Evolutionary conservation across 1,140 invertebrate genomes (phyloP).

Genomic region (Drosophila arizonae): DNA sequence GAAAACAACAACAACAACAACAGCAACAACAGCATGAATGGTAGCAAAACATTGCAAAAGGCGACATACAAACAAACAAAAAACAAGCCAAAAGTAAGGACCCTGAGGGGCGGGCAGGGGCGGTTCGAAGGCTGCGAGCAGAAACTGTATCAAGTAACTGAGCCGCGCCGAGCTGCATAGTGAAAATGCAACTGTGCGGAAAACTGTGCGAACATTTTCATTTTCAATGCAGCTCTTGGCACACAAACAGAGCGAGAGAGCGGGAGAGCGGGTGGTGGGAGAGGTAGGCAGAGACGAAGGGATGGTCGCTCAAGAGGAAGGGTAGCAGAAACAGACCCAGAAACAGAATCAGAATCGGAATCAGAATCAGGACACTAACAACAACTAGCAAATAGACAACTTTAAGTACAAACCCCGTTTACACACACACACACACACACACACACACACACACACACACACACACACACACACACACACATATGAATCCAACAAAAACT

Average conservation of each 20-base stretch:
- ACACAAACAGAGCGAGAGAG: conserved; percentile 33
- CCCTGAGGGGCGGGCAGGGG: no score
- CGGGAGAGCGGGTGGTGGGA: neutral
- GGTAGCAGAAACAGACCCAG: conserved; percentile 38
- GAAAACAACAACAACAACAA: conserved; percentile 18
- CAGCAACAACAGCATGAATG: conserved; percentile 32
- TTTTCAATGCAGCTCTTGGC: conserved; percentile 79
- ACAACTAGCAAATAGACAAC: conserved; percentile 77
- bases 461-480: neutral
- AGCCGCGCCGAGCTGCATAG: conserved; percentile 76
- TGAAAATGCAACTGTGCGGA: conserved; percentile 80
- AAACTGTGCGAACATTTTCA: conserved; percentile 81
- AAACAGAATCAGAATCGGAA: conserved; percentile 18
- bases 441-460: conserved; percentile 6
- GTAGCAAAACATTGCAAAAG: conserved; percentile 52
- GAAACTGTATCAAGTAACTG: conserved; percentile 79
- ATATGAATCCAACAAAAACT: conserved; percentile 38
- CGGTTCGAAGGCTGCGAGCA: conserved; percentile 7
- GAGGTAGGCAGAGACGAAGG: neutral
- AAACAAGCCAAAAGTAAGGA: conserved; percentile 15
- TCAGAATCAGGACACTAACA: conserved; percentile 21
- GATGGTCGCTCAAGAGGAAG: conserved; percentile 1
- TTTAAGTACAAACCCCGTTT: conserved; percentile 63
- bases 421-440: conserved; percentile 22
- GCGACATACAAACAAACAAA: conserved; percentile 38